Evolutionary conservation across 1,140 invertebrate genomes (phyloP).

Genomic region (Platorchestia sp.): DNA sequence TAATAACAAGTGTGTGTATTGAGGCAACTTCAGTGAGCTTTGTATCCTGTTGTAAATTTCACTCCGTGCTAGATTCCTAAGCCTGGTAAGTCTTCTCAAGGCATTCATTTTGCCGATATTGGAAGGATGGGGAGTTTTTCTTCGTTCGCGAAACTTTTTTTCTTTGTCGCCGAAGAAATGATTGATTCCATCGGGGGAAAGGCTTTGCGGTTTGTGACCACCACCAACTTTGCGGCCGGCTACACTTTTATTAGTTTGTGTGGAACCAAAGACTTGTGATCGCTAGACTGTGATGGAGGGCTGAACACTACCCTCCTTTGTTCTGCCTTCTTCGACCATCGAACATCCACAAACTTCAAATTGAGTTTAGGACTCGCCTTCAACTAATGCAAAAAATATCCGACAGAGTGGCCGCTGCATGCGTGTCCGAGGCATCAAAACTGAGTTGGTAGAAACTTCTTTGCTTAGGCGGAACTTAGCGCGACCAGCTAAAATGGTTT

Average conservation of each 20-base stretch:
- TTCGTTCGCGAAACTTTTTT: conserved; percentile 18
- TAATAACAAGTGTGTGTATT: not conserved
- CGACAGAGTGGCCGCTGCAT: not conserved
- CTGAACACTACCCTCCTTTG: conserved; percentile 39
- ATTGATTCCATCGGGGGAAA: conserved; percentile 51
- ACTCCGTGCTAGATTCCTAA: not conserved
- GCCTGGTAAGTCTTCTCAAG: conserved; percentile 20
- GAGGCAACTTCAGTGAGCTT: not conserved
- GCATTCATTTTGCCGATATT: conserved; percentile 53
- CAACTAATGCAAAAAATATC: conserved; percentile 50
- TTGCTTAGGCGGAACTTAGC: not conserved
- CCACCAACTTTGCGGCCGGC: conserved; percentile 25
- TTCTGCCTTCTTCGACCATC: conserved; percentile 38
- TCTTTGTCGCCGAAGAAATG: conserved; percentile 46
- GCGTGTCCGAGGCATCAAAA: not conserved
- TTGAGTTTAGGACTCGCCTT: conserved; percentile 35
- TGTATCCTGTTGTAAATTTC: not conserved
- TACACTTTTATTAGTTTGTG: conserved; percentile 53
- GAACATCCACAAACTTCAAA: conserved; percentile 49
- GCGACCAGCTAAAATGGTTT: not conserved
- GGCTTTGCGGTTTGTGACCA: conserved; percentile 54
- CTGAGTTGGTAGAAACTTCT: not conserved
- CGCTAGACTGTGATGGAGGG: conserved; percentile 51
- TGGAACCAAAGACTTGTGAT: conserved; percentile 49
- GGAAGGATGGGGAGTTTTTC: conserved; percentile 49